phyloP scores from a whole-genome alignment of 2,797 vertebrate species.

The Crypturellus tataupa region DNA sequence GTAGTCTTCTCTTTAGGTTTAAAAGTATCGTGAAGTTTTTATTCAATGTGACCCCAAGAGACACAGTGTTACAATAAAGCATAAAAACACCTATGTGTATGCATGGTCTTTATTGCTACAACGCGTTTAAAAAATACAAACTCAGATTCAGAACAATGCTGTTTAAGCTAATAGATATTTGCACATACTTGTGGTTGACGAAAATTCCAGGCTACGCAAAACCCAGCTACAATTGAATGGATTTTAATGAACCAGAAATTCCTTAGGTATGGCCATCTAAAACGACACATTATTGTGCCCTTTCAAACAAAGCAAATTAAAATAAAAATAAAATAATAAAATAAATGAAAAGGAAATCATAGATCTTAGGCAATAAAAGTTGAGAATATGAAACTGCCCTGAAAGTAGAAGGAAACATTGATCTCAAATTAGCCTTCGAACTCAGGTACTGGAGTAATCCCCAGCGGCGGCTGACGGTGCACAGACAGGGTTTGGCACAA shows the following conservation, averaged over 20 bases:
- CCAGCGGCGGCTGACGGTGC: background rate
- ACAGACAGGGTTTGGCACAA: background rate
- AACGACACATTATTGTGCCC: background rate
- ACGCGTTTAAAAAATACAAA: background rate
- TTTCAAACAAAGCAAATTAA: background rate
- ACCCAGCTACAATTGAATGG: background rate
- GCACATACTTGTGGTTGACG: background rate
- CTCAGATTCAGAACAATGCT: background rate
- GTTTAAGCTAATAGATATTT: background rate
- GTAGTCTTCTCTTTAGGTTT: background rate
- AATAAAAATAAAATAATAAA: background rate
- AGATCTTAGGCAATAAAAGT: background rate
- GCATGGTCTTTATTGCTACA: background rate
- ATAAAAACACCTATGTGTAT: background rate
- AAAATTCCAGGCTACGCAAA: background rate
- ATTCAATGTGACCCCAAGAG: background rate
- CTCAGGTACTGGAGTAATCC: background rate
- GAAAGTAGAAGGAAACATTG: constrained; percentile 21
- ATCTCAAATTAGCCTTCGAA: constrained; percentile 8
- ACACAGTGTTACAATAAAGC: background rate
- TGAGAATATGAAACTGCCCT: background rate
- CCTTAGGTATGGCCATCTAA: background rate
- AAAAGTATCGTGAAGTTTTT: background rate
- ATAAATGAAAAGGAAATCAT: background rate
- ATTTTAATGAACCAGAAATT: background rate